Base-by-base conservation (phyloP, 53 echinoderm and acorn worm genomes). In the Paracentrotus lividus region DNA sequence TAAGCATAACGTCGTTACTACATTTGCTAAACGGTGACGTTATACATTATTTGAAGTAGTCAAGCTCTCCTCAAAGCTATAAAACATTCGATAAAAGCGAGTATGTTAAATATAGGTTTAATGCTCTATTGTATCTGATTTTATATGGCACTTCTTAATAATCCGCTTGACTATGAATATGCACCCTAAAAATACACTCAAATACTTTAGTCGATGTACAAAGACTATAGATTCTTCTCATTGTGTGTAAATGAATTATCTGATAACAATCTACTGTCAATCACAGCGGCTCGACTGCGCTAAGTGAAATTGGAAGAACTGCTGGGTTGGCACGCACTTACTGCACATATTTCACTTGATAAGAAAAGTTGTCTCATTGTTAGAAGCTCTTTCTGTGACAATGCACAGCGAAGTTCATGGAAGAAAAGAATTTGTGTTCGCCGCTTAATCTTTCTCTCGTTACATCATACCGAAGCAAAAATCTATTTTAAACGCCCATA, bases 101-200 rank as follows among this genome's bases (percentile, higher is more conserved):
- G n/a, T n/a, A n/a, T n/a, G n/a, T n/a, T n/a, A 42, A 24, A 42
- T 78, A 16, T 36, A 18, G 23, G 20, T 21, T 59, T 12, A 5
- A 31, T 27, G 43, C 42, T 42, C 81, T 78, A 42, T 78, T 78
- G 43, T n/a, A n/a, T 24, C 43, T 78, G 21, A 42, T 78, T 78
- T 42, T 78, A 18, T 78, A 78, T n/a, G n/a, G 44, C 81, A 44
- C 47, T 78, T 78, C 81, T 78, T 44, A 78, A 78, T 42, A 78
- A 78, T 42, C 81, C 47, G 43, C 23, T 78, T 42, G 16, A 42
- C 31, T 9, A 47, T 42, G 20, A 23, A 13, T 78, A 44, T n/a
- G n/a, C n/a, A n/a, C 42, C 42, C 81, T 44, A 42, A 78, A 18
- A 78, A 78, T 78, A 78, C 81, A 78, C 81, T 78, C 42, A 47